Evolutionary conservation across 2,113 vertebrate genomes (phyloP), one percentile per base, ranked within the genome.

Genomic region (Leucoraja erinaceus): DNA sequence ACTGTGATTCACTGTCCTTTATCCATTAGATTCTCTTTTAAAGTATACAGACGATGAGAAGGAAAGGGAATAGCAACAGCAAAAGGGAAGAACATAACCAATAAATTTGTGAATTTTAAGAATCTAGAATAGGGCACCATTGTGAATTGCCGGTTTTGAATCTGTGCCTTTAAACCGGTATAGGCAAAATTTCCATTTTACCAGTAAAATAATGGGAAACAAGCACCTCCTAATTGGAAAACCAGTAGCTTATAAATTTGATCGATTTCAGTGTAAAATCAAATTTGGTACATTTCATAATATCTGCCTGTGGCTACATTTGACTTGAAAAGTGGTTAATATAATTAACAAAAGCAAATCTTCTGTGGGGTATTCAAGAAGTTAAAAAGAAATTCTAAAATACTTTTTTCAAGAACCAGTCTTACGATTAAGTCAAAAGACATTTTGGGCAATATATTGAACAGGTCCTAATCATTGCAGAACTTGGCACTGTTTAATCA

Each of bases 21-120:
- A 38, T 72, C 68, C 68, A 91, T 91, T 90, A 90, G 66, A 84
- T 84, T 84, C 86, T 90, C 63, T 11, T 72, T 38, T 33, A 91
- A 47, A 72, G 38, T 72, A 18, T 91, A 91, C 20, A 22, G 20
- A 72, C 12, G 38, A 38, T 91, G 20, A 91, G 33, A 25, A 47
- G 38, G 38, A 47, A 47, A 47, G 38, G 38, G 38, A 10, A 70
- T 16, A 72, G 33, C 90, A 91, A 33, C 38, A 47, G 38, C 38
- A 47, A 47, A 1, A 68, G 28, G 86, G 38, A 38, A 38, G 7
- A 91, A 14, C 61, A 90, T 33, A 38, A 31, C 66, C 20, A 38
- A 74, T 91, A 72, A 91, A 47, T 54, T 12, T 22, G 68, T 54
- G 33, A 74, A 2, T 47, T 33, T 91, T 25, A 91, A 91, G 7